Base-by-base conservation (phyloP, 2,113 vertebrate species). In the Miniopterus natalensis region DNA sequence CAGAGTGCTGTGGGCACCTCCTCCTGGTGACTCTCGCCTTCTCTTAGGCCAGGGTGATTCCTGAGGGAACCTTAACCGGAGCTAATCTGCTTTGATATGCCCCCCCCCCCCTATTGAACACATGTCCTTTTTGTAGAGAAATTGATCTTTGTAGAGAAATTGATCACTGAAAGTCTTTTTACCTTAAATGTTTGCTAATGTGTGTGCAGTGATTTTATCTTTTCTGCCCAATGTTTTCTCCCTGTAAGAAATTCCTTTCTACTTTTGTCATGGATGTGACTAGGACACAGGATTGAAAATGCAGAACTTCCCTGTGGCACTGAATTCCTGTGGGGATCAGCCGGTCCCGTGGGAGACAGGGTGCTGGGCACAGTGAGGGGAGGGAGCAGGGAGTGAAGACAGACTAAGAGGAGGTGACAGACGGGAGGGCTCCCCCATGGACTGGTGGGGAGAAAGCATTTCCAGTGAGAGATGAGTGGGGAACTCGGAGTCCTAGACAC, bases 321-420 rank as follows among this genome's bases (percentile, higher is more conserved):
- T 2, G 55, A 21, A 10, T 77, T 51, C 0, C 0, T 12, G 20
- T 11, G 20, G 57, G 45, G 6, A 10, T 3, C 0, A 6, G 49
- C 20, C 68, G 11, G 68, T 36, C 42, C 49, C 45, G 8, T 27
- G 81, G 75, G 53, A 5, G 49, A 5, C 6, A 4, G 73, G 40
- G 51, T 27, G 7, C 13, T 40, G 45, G 10, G 8, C 15, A 6
- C 73, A 18, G 27, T 10, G 73, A 84, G 61, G 21, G 10, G 75
- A 55, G 9, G 17, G 15, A 2, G 47, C 3, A 9, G 83, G 20
- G 21, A 36, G 11, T 21, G 29, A 71, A 15, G 51, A 45, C 45
- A 65, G 27, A 71, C 6, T 7, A 2, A 77, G 45, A 14, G 31
- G 78, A 27, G 45, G 36, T 2, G 31, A 73, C 14, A 20, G 25